Conservation (phyloP, 2,113 vertebrate genomes). For the Kryptolebias marmoratus region DNA sequence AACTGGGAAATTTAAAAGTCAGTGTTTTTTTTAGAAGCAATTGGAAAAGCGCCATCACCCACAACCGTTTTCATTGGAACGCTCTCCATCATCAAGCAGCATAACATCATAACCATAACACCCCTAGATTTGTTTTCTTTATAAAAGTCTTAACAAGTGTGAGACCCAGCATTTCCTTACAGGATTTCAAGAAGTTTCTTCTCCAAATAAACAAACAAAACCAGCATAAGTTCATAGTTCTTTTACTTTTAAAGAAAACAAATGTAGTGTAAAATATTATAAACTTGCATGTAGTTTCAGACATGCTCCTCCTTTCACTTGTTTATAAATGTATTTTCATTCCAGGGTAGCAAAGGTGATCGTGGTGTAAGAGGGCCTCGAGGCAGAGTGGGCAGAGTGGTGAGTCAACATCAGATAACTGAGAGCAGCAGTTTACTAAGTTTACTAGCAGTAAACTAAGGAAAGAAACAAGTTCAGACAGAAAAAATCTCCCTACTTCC, state of each 20-base stretch:
- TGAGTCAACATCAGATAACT: constrained; percentile 40
- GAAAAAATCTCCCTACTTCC: not conserved
- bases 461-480: no score
- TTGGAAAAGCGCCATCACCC: not conserved
- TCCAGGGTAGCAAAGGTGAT: constrained; percentile 76
- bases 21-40: not conserved
- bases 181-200: not conserved
- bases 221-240: not conserved
- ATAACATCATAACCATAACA: no score
- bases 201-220: not conserved
- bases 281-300: not conserved
- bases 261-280: not conserved
- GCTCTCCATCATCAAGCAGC: no score
- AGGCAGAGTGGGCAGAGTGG: constrained; percentile 66
- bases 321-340: not conserved
- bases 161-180: not conserved
- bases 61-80: not conserved
- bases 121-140: not conserved
- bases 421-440: no score
- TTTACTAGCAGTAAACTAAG: no score
- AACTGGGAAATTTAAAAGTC: not conserved
- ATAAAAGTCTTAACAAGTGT: not conserved
- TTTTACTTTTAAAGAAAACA: not conserved
- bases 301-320: not conserved
- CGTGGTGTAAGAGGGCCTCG: constrained; percentile 64